Conservation (phyloP, 2,113 vertebrate genomes). For the Dryoscopus gambensis region DNA sequence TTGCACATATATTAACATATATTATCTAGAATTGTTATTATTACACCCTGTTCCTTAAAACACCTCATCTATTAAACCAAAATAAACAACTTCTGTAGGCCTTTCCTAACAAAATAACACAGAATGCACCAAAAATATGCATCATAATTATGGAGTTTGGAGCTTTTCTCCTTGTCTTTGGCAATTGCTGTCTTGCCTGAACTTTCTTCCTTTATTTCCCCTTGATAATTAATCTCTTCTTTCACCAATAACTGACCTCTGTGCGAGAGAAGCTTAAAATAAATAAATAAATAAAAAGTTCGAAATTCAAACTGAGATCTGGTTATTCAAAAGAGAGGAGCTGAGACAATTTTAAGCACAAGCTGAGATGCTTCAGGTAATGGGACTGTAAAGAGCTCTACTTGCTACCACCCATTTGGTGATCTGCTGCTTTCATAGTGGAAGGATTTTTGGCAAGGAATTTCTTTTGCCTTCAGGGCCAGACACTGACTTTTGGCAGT, state of each 20-base stretch:
- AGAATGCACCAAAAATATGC: not conserved
- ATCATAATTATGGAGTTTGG: not conserved
- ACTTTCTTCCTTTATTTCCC: not conserved
- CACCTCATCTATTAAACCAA: not conserved
- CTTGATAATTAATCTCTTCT: not conserved
- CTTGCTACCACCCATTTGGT: fast-evolving
- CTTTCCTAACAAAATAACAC: not conserved
- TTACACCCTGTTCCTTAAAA: not conserved
- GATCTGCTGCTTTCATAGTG: not conserved
- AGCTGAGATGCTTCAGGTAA: not conserved
- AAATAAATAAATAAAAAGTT: not conserved
- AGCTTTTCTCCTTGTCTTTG: not conserved
- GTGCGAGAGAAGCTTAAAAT: not conserved
- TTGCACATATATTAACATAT: not conserved
- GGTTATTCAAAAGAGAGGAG: not conserved
- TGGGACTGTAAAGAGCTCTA: not conserved
- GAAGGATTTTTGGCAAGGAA: not conserved
- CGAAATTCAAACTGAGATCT: not conserved
- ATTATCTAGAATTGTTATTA: not conserved
- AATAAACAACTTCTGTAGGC: not conserved
- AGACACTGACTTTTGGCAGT: not conserved
- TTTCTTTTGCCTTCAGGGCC: not conserved
- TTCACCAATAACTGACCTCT: not conserved
- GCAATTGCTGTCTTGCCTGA: not conserved
- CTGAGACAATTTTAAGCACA: not conserved